phyloP scores from a whole-genome alignment of 1,140 invertebrate genomes.

The Polyergus mexicanus region DNA sequence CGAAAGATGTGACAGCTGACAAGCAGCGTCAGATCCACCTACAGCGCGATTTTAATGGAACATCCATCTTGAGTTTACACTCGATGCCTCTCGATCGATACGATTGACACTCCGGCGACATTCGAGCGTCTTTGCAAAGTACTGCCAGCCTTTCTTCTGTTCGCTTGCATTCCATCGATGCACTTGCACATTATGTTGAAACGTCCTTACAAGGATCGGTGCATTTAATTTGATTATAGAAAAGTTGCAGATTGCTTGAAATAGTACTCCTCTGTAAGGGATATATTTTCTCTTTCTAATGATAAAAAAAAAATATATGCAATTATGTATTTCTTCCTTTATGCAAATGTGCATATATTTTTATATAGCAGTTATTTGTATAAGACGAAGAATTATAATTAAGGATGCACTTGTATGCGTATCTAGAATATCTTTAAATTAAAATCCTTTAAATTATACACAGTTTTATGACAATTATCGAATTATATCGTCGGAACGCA shows the following conservation, averaged over 20 bases:
- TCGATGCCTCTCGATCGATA: conserved; percentile 10
- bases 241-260: not conserved
- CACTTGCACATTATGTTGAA: not conserved
- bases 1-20: conserved; percentile 45
- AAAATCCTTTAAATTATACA: no score
- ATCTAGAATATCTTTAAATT: no score
- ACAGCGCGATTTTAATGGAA: conserved; percentile 54
- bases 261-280: not conserved
- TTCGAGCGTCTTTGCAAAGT: conserved; percentile 24
- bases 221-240: not conserved
- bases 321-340: not conserved
- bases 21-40: conserved; percentile 24
- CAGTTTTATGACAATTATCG: no score
- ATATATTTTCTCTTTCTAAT: not conserved
- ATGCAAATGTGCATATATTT: not conserved
- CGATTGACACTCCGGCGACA: conserved; percentile 23
- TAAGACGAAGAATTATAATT: not conserved
- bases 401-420: not conserved
- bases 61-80: conserved; percentile 54
- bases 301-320: not conserved
- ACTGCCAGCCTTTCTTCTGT: not conserved
- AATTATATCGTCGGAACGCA: not conserved
- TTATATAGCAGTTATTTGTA: not conserved
- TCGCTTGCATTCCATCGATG: not conserved
- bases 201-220: not conserved